Base-by-base conservation (phyloP, 2,797 vertebrate genomes). In the Naso thynnoides region DNA sequence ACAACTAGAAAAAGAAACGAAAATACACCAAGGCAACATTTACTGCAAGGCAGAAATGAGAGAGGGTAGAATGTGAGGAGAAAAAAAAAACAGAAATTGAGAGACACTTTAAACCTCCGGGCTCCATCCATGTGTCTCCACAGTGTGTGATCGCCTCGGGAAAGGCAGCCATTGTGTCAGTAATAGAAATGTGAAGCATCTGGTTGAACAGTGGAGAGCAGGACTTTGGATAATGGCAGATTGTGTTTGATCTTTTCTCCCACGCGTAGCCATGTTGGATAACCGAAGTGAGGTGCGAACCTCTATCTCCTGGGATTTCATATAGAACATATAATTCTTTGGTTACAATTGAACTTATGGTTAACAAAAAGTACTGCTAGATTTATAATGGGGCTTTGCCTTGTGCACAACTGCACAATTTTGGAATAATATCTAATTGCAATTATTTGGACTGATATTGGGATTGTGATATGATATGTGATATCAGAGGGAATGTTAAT, bases 161-260 rank as follows among this genome's bases (percentile, higher is more conserved):
- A 61, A 18, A 63, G 29, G n/a, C 74, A 58, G 41, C 19, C 21
- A 24, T 42, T 66, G 36, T 60, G 38, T 58, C 31, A 44, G 49
- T 66, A 50, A 76, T 57, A 58, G 36, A 69, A 81, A 86, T 54
- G 47, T 66, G 55, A 54, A 58, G 21, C 21, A n/a, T 69, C 24
- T 44, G 48, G 44, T 45, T 62, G 44, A 53, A 47, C 38, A 36
- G 54, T 21, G 15, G 13, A 69, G 26, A 41, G 60, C 67, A 44
- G 31, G 27, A 65, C 42, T 53, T 29, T 26, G 11, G 44, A 47
- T 27, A 24, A 47, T 5, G 39, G 8, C 66, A 41, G 23, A 53
- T 29, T 70, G 38, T 6, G 45, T 65, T 53, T 52, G 7, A 53
- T 66, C 7, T 59, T 55, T 41, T 18, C n/a, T 27, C 16, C 38